Conservation (phyloP, 2,797 vertebrate species). For the Myotis findleyi region DNA sequence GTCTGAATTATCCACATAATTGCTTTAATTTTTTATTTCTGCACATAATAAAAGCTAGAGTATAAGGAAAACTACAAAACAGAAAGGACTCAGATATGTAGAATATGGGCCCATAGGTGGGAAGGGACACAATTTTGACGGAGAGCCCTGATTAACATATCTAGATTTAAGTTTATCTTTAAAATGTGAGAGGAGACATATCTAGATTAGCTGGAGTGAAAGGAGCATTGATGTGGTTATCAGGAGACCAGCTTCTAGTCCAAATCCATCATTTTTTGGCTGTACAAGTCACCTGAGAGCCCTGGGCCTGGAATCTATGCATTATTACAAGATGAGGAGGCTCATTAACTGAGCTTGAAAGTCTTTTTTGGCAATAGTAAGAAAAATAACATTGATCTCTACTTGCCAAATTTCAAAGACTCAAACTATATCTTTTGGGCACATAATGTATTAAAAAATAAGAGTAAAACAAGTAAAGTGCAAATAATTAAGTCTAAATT, state of each 20-base stretch:
- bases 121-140: background rate
- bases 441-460: background rate
- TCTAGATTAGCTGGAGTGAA: background rate
- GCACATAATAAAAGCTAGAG: background rate
- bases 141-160: background rate
- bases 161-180: background rate
- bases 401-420: slow-evolving; percentile 24
- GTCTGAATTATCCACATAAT: background rate
- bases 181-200: background rate
- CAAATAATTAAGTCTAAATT: background rate
- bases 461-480: background rate
- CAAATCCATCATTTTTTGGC: background rate
- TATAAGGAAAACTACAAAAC: background rate
- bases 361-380: background rate
- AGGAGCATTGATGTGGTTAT: background rate
- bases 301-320: background rate
- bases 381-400: background rate
- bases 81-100: background rate
- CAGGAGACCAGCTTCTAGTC: background rate
- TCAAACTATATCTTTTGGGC: background rate
- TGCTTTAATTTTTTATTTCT: background rate
- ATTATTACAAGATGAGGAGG: background rate
- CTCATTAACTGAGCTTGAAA: slow-evolving; percentile 16
- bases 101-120: background rate
- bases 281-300: background rate